Percentiles rank a stretch among this genome's conserved stretches.
Evolutionary conservation across 2,113 vertebrate species (phyloP).

Genomic region (Ochotona curzoniae): DNA sequence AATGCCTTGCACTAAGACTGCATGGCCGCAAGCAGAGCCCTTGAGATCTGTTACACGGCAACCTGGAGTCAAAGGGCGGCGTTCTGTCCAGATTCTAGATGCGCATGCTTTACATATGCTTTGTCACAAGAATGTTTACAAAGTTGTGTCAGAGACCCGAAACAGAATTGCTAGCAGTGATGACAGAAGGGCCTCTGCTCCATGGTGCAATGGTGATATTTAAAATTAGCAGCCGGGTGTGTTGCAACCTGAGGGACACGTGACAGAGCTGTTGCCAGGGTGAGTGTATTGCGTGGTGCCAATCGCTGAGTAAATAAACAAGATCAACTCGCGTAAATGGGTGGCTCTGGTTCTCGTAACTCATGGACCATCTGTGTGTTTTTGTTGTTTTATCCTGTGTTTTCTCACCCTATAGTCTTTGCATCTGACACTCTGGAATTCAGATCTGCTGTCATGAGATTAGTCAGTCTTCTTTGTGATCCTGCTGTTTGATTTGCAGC

Average conservation of each 20-base stretch:
- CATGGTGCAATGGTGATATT: slow-evolving; percentile 4
- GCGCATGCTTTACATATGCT: not conserved
- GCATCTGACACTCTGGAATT: slow-evolving; percentile 69
- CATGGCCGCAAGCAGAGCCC: not conserved
- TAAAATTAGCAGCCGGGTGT: slow-evolving; percentile 56
- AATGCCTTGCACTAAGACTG: not conserved
- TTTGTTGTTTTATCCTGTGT: slow-evolving; percentile 67
- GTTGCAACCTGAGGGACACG: slow-evolving; percentile 17
- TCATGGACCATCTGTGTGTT: slow-evolving; percentile 83
- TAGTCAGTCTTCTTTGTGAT: not conserved
- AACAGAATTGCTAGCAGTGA: slow-evolving; percentile 14
- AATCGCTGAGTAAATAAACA: slow-evolving; percentile 80
- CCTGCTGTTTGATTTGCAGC: slow-evolving; percentile 43
- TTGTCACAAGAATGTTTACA: not conserved
- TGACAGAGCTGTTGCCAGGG: slow-evolving; percentile 62
- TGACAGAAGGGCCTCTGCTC: slow-evolving; percentile 16
- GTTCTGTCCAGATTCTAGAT: not conserved
- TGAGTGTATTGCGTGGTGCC: slow-evolving; percentile 61
- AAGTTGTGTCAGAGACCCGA: slow-evolving; percentile 4
- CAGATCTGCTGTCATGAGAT: slow-evolving; percentile 24
- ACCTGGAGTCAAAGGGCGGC: not conserved
- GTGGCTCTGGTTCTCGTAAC: slow-evolving; percentile 75
- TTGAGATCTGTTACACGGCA: not conserved
- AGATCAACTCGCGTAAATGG: slow-evolving; percentile 78
- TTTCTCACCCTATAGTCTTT: slow-evolving; percentile 56